Percentiles rank a stretch among this genome's conserved stretches.
These are phyloP conservation scores for Sceliomorpha sp. DNA, from an alignment of 2,888 invertebrate genomes.

Conservation along the genomic window DNA sequence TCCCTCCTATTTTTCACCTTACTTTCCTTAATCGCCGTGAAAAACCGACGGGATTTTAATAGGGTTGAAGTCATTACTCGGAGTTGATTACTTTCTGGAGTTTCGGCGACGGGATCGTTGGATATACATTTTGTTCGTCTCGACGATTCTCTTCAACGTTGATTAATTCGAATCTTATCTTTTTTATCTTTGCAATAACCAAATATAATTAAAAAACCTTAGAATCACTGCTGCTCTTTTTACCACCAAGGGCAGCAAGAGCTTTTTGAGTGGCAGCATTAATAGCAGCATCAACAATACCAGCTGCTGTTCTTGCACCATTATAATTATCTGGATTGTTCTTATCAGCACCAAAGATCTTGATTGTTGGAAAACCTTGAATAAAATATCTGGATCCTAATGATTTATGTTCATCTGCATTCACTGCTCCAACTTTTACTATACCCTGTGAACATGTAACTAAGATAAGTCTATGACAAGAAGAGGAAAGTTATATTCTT, in stretches of 20 bases:
- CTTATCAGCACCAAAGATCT: slow-evolving; percentile 94
- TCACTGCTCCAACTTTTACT: slow-evolving; percentile 95
- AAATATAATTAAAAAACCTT: too few relatives aligned
- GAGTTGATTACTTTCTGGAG: too few relatives aligned
- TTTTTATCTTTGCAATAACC: too few relatives aligned
- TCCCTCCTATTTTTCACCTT: slow-evolving; percentile 16
- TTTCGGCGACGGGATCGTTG: too few relatives aligned
- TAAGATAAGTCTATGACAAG: too few relatives aligned
- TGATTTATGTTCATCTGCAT: slow-evolving; percentile 93
- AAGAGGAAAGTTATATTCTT: too few relatives aligned
- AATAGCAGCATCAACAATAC: slow-evolving; percentile 92
- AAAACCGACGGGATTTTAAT: too few relatives aligned
- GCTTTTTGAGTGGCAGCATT: slow-evolving; percentile 89
- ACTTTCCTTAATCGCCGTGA: not conserved
- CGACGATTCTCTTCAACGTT: too few relatives aligned
- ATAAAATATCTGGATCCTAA: slow-evolving; percentile 91
- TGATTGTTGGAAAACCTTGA: slow-evolving; percentile 96
- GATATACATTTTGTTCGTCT: too few relatives aligned
- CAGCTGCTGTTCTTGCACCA: slow-evolving; percentile 92
- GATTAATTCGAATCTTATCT: too few relatives aligned
- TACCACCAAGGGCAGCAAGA: slow-evolving; percentile 85
- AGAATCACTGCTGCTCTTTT: slow-evolving; percentile 71
- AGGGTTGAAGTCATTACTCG: too few relatives aligned
- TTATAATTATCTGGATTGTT: slow-evolving; percentile 90
- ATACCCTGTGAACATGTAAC: too few relatives aligned